Evolutionary conservation across 2,888 invertebrate genomes (phyloP).

Genomic region (Lasioglossum calceatum): DNA sequence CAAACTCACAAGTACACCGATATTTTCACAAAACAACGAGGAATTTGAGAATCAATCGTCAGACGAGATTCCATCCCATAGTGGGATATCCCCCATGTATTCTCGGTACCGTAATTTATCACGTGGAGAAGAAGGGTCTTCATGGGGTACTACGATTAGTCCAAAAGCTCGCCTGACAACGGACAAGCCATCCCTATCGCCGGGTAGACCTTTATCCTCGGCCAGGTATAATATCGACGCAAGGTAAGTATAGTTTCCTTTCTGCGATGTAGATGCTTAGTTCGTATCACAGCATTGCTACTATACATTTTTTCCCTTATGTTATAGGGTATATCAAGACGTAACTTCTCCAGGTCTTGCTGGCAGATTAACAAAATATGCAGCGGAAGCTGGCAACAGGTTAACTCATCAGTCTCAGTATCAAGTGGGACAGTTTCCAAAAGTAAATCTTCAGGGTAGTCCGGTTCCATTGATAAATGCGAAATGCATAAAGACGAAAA

Average conservation of each 20-base stretch:
- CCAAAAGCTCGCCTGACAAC: conserved; percentile 77
- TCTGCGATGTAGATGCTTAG: no score
- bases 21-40: conserved; percentile 63
- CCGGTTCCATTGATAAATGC: conserved; percentile 78
- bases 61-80: conserved; percentile 47
- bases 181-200: conserved; percentile 78
- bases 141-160: conserved; percentile 78
- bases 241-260: conserved; percentile 77
- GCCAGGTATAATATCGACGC: conserved; percentile 85
- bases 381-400: conserved; percentile 78
- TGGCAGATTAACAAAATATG: conserved; percentile 80
- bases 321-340: conserved; percentile 68
- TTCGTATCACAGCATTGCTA: background rate
- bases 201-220: conserved; percentile 84
- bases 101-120: conserved; percentile 59
- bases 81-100: conserved; percentile 44
- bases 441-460: conserved; percentile 79
- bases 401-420: conserved; percentile 80
- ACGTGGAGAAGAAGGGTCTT: conserved; percentile 71
- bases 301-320: background rate
- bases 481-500: conserved; percentile 72
- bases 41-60: conserved; percentile 65
- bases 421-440: conserved; percentile 81
- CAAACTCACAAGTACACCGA: conserved; percentile 75
- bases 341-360: conserved; percentile 82